Conservation (phyloP, 2,797 vertebrate species). For the Apodemus agrarius region DNA sequence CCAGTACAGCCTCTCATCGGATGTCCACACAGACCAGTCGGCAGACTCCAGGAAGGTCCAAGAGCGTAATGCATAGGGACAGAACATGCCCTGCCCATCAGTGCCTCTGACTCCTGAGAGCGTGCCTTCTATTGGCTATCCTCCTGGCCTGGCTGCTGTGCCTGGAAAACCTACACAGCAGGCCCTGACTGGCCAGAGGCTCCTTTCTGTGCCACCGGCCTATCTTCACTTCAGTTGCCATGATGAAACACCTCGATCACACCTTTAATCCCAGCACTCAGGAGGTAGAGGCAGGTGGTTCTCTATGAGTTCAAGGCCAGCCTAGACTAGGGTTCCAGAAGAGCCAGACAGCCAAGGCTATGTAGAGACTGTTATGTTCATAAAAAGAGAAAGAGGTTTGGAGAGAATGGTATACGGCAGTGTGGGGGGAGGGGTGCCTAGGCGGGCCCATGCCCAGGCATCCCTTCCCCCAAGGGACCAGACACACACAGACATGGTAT, state of each 20-base stretch:
- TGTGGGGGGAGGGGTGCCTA: too few relatives aligned
- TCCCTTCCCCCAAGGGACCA: too few relatives aligned
- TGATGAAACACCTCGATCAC: neutral
- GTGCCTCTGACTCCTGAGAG: neutral
- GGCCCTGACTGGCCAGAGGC: neutral
- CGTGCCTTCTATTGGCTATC: too few relatives aligned
- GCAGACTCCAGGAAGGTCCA: neutral
- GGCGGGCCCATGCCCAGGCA: too few relatives aligned
- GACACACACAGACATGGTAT: too few relatives aligned
- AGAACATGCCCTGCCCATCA: neutral
- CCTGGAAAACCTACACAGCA: neutral
- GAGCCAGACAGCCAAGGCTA: neutral
- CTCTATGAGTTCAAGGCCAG: too few relatives aligned
- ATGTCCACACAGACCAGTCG: neutral
- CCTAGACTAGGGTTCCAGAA: too few relatives aligned
- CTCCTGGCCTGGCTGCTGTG: neutral
- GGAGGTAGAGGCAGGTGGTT: neutral
- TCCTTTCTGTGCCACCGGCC: neutral
- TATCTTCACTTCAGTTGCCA: neutral
- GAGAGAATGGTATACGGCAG: too few relatives aligned
- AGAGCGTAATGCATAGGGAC: fast-evolving
- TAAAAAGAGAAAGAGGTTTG: too few relatives aligned
- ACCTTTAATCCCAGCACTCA: neutral
- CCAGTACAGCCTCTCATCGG: neutral
- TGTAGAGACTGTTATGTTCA: too few relatives aligned